These are phyloP conservation scores for Trissolcus brochymenae DNA, from an alignment of 2,888 invertebrate species.

Conservation along the genomic window DNA sequence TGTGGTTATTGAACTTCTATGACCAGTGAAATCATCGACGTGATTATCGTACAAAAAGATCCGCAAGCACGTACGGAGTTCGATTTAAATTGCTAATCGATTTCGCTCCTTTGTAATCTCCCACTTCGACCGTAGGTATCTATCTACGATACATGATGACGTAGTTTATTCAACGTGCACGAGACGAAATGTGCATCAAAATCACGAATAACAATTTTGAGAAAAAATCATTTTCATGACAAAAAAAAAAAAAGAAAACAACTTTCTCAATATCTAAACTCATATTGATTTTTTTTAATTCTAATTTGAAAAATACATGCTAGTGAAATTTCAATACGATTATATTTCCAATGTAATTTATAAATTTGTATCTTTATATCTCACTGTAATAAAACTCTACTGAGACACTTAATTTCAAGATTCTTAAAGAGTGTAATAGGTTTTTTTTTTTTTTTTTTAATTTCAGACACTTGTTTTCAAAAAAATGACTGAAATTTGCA, in stretches of 20 bases:
- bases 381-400: too few species aligned
- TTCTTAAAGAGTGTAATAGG: too few species aligned
- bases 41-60: conserved; percentile 68
- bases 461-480: too few species aligned
- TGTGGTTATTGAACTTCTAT: conserved; percentile 64
- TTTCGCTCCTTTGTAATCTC: conserved; percentile 74
- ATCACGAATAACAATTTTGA: conserved; percentile 52
- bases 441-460: too few species aligned
- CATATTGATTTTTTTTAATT: not conserved
- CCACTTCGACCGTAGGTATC: conserved; percentile 69
- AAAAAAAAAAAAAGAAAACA: too few species aligned
- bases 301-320: too few species aligned
- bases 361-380: too few species aligned
- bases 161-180: conserved; percentile 59
- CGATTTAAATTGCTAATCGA: conserved; percentile 75
- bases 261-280: too few species aligned
- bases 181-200: conserved; percentile 60
- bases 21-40: conserved; percentile 67
- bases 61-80: conserved; percentile 72
- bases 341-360: too few species aligned
- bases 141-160: conserved; percentile 68
- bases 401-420: too few species aligned
- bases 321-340: too few species aligned
- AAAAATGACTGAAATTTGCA: too few species aligned
- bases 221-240: conserved; percentile 13